These are phyloP conservation scores for Syngnathus typhle DNA, from an alignment of 2,113 vertebrate species.

Conservation along the genomic window DNA sequence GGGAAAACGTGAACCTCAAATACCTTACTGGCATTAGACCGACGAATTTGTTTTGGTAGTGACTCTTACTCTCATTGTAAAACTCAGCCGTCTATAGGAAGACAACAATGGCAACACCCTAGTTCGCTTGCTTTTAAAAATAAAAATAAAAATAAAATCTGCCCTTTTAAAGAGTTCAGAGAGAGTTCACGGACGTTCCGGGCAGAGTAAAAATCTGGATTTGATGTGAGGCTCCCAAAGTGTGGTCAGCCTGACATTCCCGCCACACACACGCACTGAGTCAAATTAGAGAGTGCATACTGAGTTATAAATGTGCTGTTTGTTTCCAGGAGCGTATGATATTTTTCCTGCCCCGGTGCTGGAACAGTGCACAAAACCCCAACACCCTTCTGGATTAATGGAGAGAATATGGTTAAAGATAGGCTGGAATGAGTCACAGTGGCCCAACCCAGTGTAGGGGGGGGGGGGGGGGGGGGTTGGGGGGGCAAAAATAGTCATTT, in stretches of 20 bases:
- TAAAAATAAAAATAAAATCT: conserved; percentile 12
- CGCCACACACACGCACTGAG: conserved; percentile 35
- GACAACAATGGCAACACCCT: conserved; percentile 12
- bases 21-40: neutral
- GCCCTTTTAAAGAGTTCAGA: conserved; percentile 45
- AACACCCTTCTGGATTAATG: conserved; percentile 31
- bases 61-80: too few relatives aligned
- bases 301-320: conserved; percentile 57
- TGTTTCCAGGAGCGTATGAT: conserved; percentile 49
- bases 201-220: conserved; percentile 38
- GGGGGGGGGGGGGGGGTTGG: too few relatives aligned
- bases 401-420: conserved; percentile 41
- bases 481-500: conserved; percentile 10
- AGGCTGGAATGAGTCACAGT: conserved; percentile 50
- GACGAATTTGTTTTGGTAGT: neutral
- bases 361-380: conserved; percentile 47
- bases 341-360: conserved; percentile 49
- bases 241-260: conserved; percentile 54
- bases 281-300: conserved; percentile 65
- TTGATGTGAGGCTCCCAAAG: conserved; percentile 48
- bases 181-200: conserved; percentile 48
- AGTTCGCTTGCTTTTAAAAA: conserved; percentile 5
- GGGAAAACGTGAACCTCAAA: neutral
- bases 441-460: conserved; percentile 17
- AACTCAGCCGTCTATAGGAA: conserved; percentile 11